Evolutionary conservation across 2,888 invertebrate genomes (phyloP), one percentile per base, ranked within the genome.

Genomic region (Acrobasis suavella): DNA sequence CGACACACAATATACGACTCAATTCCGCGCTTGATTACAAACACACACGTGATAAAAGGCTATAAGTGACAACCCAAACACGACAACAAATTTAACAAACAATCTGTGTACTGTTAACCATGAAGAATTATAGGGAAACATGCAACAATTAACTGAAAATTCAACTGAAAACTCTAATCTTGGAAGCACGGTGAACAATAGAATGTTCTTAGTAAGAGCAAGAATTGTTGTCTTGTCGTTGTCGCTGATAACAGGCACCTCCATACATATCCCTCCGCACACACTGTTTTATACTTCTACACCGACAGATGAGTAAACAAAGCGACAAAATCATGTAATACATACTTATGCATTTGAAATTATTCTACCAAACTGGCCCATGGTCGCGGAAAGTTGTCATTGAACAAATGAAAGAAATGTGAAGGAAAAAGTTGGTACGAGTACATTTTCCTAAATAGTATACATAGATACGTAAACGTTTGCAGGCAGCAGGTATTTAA

Each of bases 241-340:
- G 67, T 66, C 66, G 72, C 81, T 89, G 89, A 89, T 89, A 90
- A 89, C 84, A 82, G 74, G 72, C 72, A 76, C 12, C 46, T 46
- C 2, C 72, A 68, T 72, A 73, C 67, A 72, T 67, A 67, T 69
- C 62, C 65, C 70, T 68, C 64, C 64, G 73, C 67, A 74, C 67
- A 72, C 64, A 75, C 71, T 73, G 72, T 69, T n/a, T 46, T 46
- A 46, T 14, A 46, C 72, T 67, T 70, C 67, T 67, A 71, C 67
- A 70, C 68, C 68, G 69, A 22, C 22, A 22, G 22, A 22, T 3
- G 22, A 72, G 75, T 79, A 79, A 78, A 80, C 75, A 74, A 76
- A 74, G 69, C 66, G n/a, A 10, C 42, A 52, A 8, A 60, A 32
- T 17, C 22, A 15, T n/a, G 32, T 46, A 46, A 14, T 14, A 22